Evolutionary conservation across 2,888 invertebrate genomes (phyloP).

Genomic region (Andrena dorsata): DNA sequence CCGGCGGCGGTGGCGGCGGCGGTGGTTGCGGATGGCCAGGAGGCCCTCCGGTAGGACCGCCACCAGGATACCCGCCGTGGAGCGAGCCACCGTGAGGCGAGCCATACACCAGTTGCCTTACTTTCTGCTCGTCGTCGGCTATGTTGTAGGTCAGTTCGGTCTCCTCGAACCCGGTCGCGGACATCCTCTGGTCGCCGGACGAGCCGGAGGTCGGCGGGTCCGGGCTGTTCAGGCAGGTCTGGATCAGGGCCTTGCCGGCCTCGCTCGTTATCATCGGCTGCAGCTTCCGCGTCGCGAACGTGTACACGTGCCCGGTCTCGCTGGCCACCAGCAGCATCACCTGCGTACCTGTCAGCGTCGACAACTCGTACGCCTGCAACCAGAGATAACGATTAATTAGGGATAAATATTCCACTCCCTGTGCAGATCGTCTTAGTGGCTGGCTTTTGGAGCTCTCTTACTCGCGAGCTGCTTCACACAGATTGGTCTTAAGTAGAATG

Average conservation of each 20-base stretch:
- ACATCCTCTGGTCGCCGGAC: constrained; percentile 97
- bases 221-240: constrained; percentile 99
- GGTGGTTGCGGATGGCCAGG: constrained; percentile 85
- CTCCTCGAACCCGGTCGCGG: constrained; percentile 99
- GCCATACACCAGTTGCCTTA: constrained; percentile 97
- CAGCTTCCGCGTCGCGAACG: constrained; percentile 98
- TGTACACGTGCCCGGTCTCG: constrained; percentile 99
- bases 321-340: constrained; percentile 99
- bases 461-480: no score
- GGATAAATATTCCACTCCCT: neutral
- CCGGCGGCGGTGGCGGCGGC: constrained; percentile 86
- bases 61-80: constrained; percentile 83
- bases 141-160: constrained; percentile 99
- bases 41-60: constrained; percentile 73
- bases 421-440: no score
- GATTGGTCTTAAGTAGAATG: no score
- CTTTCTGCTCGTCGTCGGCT: constrained; percentile 98
- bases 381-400: constrained; percentile 57
- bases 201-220: constrained; percentile 91
- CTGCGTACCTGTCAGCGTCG: constrained; percentile 99
- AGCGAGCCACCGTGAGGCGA: constrained; percentile 89
- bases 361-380: constrained; percentile 98
- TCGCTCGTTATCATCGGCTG: constrained; percentile 99
- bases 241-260: constrained; percentile 98
- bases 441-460: no score